Percentiles rank a stretch among this genome's conserved stretches.
phyloP scores from a whole-genome alignment of 2,797 vertebrate genomes.

The Masticophis lateralis region DNA sequence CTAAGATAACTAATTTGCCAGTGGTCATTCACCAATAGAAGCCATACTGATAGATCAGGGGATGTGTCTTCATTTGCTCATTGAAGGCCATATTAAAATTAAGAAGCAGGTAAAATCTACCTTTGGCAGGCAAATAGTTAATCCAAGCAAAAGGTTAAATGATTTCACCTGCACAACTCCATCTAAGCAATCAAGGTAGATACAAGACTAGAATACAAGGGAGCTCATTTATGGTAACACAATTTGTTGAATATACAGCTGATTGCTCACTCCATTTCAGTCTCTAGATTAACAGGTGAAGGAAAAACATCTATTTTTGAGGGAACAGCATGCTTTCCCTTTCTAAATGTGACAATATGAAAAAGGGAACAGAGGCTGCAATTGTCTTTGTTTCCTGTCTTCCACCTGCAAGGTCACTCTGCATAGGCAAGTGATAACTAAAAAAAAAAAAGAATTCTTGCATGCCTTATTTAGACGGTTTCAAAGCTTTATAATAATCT shows the following conservation, averaged over 20 bases:
- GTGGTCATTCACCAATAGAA: neutral
- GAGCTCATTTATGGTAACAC: neutral
- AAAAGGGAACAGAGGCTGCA: neutral
- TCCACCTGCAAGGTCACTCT: neutral
- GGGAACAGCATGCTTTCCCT: neutral
- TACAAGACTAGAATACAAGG: neutral
- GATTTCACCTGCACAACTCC: too few relatives aligned
- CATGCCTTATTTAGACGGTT: neutral
- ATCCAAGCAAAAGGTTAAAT: neutral
- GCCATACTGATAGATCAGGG: neutral
- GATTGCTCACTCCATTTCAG: neutral
- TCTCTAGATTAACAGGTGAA: neutral
- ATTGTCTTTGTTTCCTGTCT: neutral
- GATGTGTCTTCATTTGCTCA: neutral
- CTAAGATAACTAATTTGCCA: neutral
- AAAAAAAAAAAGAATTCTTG: neutral
- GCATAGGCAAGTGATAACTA: neutral
- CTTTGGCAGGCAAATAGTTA: neutral
- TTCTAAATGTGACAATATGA: neutral
- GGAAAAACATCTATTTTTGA: neutral
- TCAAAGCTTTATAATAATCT: neutral
- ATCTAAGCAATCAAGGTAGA: neutral
- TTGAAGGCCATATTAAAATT: neutral
- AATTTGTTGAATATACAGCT: neutral
- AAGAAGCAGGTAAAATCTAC: neutral